These are phyloP conservation scores for Morpho helenor DNA, from an alignment of 2,888 invertebrate species.

Conservation along the genomic window DNA sequence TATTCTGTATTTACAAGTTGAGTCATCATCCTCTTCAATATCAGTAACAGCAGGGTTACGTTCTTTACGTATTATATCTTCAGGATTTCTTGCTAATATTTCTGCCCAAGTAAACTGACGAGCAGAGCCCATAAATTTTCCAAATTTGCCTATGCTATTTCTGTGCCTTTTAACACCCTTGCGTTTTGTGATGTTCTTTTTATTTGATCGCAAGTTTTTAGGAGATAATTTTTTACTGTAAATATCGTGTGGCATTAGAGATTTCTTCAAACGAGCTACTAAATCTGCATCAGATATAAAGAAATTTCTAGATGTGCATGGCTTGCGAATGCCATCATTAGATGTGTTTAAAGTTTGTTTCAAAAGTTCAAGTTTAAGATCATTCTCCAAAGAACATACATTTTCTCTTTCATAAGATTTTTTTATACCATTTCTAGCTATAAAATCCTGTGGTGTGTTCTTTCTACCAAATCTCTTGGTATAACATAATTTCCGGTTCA, in stretches of 20 bases:
- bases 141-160: constrained; percentile 71
- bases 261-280: constrained; percentile 65
- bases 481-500: constrained; percentile 55
- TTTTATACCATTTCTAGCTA: constrained; percentile 59
- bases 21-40: constrained; percentile 51
- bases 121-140: constrained; percentile 73
- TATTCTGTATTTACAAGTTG: constrained; percentile 65
- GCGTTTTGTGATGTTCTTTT: constrained; percentile 67
- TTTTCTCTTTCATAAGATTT: constrained; percentile 68
- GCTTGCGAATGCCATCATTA: constrained; percentile 67
- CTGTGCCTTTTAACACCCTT: constrained; percentile 62
- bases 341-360: constrained; percentile 65
- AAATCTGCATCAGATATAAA: constrained; percentile 71
- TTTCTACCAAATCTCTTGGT: constrained; percentile 60
- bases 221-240: constrained; percentile 77
- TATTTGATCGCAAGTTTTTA: constrained; percentile 82
- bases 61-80: constrained; percentile 79
- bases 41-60: constrained; percentile 43
- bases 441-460: constrained; percentile 60
- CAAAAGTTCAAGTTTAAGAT: constrained; percentile 63
- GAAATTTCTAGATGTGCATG: constrained; percentile 68
- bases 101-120: constrained; percentile 83
- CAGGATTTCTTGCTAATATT: constrained; percentile 82
- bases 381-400: constrained; percentile 61
- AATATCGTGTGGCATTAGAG: constrained; percentile 70